Base-by-base conservation (phyloP, 1,140 invertebrate genomes). In the Bursaphelenchus mucronatus region DNA sequence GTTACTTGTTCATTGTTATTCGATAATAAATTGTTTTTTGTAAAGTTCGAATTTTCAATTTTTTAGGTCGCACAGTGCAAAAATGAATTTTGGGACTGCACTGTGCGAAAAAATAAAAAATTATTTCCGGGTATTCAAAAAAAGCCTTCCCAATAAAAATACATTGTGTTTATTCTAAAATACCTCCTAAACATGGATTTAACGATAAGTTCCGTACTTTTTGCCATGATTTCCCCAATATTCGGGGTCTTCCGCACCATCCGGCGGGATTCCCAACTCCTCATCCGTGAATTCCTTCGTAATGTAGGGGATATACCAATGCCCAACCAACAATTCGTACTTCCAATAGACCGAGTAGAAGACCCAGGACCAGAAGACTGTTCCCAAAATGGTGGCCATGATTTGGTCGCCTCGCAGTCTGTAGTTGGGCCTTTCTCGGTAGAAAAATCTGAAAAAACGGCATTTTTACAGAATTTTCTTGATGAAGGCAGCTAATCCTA, bases 231-330 rank as follows among this genome's bases (percentile, higher is more conserved):
- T 66, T 39, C 78, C 79, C 78, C 78, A 80, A 49, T 81, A 80
- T 67, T 80, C 78, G n/a, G 78, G 78, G 75, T 80, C 78, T 8
- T 59, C 66, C 3, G 74, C 78, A 45, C 62, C 67, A 54, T 80
- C 78, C 8, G 77, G 52, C 30, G 78, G 78, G 67, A 80, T 81
- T 40, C 78, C 78, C 54, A 80, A 67, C 62, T 80, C 78, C 56
- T 77, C 79, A 53, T 80, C 79, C 4, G 75, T 70, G 53, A 79
- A 80, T 55, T 80, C 78, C 40, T 61, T 49, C 30, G 30, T 1
- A 8, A 70, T 41, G 61, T 80, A 79, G 30, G 78, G 78, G 69
- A 73, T 68, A 57, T 80, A 80, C 61, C 63, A 77, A 54, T 80
- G 73, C 3, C 78, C 78, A 51, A 76, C 19, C 40, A 78, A 54